A percentile compares a stretch with the other conserved stretches of the same genome.
Conservation (phyloP, 2,113 vertebrate genomes). For the Bolborhynchus lineola region DNA sequence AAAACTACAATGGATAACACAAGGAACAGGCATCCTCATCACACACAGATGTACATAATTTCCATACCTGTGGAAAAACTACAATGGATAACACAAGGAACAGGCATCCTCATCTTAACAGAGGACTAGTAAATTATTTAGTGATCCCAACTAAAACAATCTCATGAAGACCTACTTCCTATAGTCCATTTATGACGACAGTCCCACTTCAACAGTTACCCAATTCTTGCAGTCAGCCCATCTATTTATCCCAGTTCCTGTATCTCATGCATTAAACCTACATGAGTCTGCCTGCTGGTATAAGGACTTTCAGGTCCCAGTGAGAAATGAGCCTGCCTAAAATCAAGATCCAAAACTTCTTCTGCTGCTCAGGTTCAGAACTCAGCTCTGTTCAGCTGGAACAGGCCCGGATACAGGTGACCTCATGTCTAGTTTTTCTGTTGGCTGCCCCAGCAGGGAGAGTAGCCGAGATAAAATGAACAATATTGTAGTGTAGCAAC, state of each 20-base stretch:
- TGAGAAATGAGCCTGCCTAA: background rate
- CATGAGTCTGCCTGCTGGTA: fast-evolving
- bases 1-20: background rate
- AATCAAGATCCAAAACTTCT: background rate
- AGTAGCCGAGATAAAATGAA: fast-evolving
- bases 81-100: background rate
- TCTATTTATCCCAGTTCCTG: background rate
- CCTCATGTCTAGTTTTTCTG: fast-evolving
- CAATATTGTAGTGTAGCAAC: too few species aligned
- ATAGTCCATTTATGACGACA: background rate
- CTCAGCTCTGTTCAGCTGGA: fast-evolving
- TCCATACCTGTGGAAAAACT: background rate
- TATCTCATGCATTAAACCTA: background rate
- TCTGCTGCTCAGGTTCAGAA: background rate
- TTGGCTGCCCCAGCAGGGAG: background rate
- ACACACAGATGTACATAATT: background rate
- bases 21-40: background rate
- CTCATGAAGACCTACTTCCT: background rate
- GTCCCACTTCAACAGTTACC: background rate
- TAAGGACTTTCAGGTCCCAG: background rate
- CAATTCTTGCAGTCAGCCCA: background rate
- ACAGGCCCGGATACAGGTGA: fast-evolving
- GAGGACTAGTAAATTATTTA: background rate
- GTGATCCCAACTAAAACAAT: background rate
- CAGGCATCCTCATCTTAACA: background rate